Percentiles rank a stretch among this genome's conserved stretches.
phyloP scores from a whole-genome alignment of 2,888 invertebrate species.

The Nezara viridula region DNA sequence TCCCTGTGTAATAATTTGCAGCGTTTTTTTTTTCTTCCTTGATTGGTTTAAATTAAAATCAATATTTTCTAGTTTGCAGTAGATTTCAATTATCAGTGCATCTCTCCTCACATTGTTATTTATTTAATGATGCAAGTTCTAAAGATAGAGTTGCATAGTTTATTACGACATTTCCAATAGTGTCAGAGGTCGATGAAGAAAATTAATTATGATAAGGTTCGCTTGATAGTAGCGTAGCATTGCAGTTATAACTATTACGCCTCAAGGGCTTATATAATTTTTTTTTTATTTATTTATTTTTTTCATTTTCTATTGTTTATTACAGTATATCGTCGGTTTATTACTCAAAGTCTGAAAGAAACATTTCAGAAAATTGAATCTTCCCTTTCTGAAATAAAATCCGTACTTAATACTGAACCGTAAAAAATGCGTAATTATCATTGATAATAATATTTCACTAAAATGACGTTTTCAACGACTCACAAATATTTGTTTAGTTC shows the following conservation, averaged over 20 bases:
- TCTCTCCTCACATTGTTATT: not conserved
- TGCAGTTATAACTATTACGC: not conserved
- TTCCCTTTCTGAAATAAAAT: too few species aligned
- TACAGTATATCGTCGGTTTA: too few species aligned
- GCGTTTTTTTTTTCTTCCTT: too few species aligned
- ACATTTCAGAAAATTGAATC: too few species aligned
- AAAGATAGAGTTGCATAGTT: constrained; percentile 22
- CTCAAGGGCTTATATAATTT: not conserved
- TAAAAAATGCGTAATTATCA: too few species aligned
- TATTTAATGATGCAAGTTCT: constrained; percentile 20
- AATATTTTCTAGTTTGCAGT: not conserved
- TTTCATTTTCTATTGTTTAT: not conserved
- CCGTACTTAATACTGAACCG: too few species aligned
- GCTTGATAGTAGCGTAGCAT: not conserved
- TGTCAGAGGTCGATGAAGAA: not conserved
- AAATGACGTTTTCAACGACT: too few species aligned
- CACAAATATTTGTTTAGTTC: too few species aligned
- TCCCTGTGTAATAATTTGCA: too few species aligned
- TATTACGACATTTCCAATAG: constrained; percentile 16
- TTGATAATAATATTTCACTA: too few species aligned
- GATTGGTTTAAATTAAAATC: not conserved
- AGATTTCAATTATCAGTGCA: not conserved
- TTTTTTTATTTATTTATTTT: not conserved
- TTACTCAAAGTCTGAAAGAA: too few species aligned
- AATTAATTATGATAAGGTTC: constrained; percentile 28